Conservation (phyloP, 2,888 invertebrate species). For the Hirtodrosophila histrioides region DNA sequence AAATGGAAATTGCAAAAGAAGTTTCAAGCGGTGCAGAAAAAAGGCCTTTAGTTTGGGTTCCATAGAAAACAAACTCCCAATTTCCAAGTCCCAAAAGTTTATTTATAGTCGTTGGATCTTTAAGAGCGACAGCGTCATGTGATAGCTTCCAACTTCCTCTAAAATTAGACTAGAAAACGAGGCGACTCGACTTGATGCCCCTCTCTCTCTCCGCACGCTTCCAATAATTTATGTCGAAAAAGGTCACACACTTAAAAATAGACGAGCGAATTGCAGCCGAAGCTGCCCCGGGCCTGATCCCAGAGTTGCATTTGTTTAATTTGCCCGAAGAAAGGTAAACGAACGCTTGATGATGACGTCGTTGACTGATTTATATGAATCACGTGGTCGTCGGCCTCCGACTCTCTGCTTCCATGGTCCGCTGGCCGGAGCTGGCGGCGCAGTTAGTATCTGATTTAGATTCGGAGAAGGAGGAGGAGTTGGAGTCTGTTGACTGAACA, state of each 20-base stretch:
- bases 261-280: conserved; percentile 56
- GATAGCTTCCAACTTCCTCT: conserved; percentile 53
- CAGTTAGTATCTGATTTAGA: neutral
- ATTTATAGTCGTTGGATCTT: conserved; percentile 30
- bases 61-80: neutral
- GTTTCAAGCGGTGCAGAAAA: neutral
- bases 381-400: conserved; percentile 61
- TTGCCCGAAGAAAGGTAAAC: conserved; percentile 68
- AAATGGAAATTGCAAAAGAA: conserved; percentile 28
- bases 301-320: conserved; percentile 60
- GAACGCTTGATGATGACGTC: conserved; percentile 74
- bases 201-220: conserved; percentile 3
- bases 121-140: conserved; percentile 56
- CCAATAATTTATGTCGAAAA: conserved; percentile 65
- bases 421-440: conserved; percentile 25
- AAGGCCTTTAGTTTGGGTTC: conserved; percentile 3
- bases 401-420: conserved; percentile 40
- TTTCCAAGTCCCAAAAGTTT: conserved; percentile 3
- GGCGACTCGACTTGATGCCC: conserved; percentile 11
- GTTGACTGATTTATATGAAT: conserved; percentile 77
- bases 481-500: conserved; percentile 32
- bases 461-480: conserved; percentile 1
- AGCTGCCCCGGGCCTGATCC: conserved; percentile 15
- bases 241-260: conserved; percentile 64
- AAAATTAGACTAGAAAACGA: conserved; percentile 53